These are phyloP conservation scores for Holacanthus passer DNA, from an alignment of 2,113 vertebrate genomes.

Conservation along the genomic window DNA sequence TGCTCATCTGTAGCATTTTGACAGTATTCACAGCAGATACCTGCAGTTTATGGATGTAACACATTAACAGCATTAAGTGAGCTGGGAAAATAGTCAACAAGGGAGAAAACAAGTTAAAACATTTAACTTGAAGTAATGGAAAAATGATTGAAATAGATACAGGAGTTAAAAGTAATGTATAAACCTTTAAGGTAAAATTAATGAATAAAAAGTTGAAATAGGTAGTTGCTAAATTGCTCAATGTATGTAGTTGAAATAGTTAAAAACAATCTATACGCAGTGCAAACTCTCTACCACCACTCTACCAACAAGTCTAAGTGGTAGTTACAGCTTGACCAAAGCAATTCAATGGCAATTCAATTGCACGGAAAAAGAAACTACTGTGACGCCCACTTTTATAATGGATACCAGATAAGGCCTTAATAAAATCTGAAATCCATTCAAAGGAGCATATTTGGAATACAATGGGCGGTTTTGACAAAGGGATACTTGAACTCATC, in stretches of 20 bases:
- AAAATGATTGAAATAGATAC: neutral
- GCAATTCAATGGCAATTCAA: neutral
- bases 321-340: neutral
- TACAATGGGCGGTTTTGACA: neutral
- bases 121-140: neutral
- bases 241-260: too few species aligned
- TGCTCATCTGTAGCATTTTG: neutral
- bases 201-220: neutral
- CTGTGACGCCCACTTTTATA: neutral
- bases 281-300: too few species aligned
- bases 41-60: neutral
- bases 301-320: neutral
- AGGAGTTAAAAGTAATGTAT: too few species aligned
- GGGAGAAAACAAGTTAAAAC: neutral
- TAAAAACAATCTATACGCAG: too few species aligned
- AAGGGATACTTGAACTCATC: conserved; percentile 3
- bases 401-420: neutral
- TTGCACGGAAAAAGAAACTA: neutral
- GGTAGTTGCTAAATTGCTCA: too few species aligned
- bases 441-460: neutral
- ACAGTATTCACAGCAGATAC: neutral
- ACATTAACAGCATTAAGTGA: neutral
- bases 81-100: too few species aligned
- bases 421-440: neutral
- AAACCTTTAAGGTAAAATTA: too few species aligned